These are phyloP conservation scores for Asarcornis scutulata DNA, from an alignment of 2,113 vertebrate species.

Conservation along the genomic window DNA sequence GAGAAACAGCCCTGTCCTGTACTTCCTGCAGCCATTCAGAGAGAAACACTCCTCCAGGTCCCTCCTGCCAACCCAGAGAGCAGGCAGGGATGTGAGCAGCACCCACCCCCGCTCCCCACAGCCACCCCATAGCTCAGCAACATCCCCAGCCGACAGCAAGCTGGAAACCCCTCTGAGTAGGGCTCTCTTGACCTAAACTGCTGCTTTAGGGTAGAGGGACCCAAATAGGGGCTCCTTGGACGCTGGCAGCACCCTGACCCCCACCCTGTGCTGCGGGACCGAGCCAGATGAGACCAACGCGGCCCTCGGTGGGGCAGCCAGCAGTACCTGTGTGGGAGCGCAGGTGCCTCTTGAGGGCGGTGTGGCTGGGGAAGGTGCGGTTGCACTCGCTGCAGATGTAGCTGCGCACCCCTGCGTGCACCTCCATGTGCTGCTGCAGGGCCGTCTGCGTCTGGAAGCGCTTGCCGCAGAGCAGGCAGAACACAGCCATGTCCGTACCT, in stretches of 20 bases:
- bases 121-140: background rate
- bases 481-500: conserved; percentile 98
- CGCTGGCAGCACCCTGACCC: background rate
- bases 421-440: conserved; percentile 98
- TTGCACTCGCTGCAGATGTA: conserved; percentile 99
- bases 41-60: background rate
- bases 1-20: background rate
- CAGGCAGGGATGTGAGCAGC: too few relatives aligned
- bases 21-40: background rate
- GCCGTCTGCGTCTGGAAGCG: conserved; percentile 96
- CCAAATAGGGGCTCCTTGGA: background rate
- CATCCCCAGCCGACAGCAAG: background rate
- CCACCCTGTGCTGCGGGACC: background rate
- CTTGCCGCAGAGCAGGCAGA: conserved; percentile 97
- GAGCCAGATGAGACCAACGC: too few relatives aligned
- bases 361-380: conserved; percentile 98
- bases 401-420: conserved; percentile 96
- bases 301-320: background rate
- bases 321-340: conserved; percentile 94
- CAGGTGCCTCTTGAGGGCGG: conserved; percentile 96
- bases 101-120: too few relatives aligned
- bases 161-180: background rate
- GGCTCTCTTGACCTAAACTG: background rate
- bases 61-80: background rate
- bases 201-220: background rate